Base-by-base conservation (phyloP, 2,113 vertebrate genomes). In the Sitta europaea region DNA sequence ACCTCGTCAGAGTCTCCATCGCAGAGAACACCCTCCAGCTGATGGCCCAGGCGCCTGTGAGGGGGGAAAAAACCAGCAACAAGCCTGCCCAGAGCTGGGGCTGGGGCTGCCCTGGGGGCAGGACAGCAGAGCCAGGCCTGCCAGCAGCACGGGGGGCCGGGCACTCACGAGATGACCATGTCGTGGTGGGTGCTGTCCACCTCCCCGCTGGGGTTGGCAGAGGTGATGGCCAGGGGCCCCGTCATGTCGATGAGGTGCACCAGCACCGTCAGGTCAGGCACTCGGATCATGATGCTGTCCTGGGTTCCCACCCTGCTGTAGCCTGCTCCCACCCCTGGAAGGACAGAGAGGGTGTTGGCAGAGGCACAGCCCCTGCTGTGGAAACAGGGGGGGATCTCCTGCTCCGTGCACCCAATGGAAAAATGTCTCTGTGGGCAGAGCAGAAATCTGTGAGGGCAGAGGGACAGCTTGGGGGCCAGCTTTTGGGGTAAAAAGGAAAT, bases 281-380 rank as follows among this genome's bases (percentile, higher is more conserved):
- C 98, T 25, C 99, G 96, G 97, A 99, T 99, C 99, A 99, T 99
- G 96, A 99, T 99, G 87, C 98, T 99, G 82, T 99, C 98, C 27
- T 74, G 98, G 45, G 99, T 99, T 27, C 99, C 99, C 74, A 99
- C 98, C n/a, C 96, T 97, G 81, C 98, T 98, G 91, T 98, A 99
- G 19, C 98, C 98, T 12, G 97, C 97, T 63, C 98, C 99, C 4
- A 99, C 98, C 58, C 99, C 99, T 99, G 38, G 11, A 65, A 84
- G 33, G 88, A 82, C 54, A 92, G 71, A 43, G 59, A 54, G 42
- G 43, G 7, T 0, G 1, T 18, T 62, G 67, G 36, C 36, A 58
- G 50, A 25, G 61, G 33, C 17, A 19, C 45, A 9, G 20, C 19
- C 29, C 31, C 19, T 21, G 36, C 3, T 1, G 0, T 16, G 38